These are phyloP conservation scores for Micronycteris hirsuta DNA, from an alignment of 2,113 vertebrate species.

Conservation along the genomic window DNA sequence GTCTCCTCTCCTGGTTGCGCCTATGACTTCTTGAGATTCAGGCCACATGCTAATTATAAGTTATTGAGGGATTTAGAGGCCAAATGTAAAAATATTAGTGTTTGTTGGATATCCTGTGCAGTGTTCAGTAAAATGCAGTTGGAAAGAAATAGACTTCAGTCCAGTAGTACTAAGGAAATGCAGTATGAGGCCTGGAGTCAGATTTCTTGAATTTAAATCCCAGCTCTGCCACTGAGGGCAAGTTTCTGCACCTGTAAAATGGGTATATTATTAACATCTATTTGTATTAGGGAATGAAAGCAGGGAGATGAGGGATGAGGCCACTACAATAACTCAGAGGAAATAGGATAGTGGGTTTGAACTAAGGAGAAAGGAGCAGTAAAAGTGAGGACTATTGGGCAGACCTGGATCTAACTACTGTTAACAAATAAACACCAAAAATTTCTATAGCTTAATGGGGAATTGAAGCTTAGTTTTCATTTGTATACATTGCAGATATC, in stretches of 20 bases:
- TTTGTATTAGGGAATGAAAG: not conserved
- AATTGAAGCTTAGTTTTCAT: not conserved
- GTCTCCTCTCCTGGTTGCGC: not conserved
- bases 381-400: not conserved
- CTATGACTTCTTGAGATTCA: not conserved
- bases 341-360: not conserved
- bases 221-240: not conserved
- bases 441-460: not conserved
- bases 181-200: not conserved
- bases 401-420: not conserved
- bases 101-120: not conserved
- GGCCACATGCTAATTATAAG: not conserved
- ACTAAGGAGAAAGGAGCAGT: not conserved
- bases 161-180: not conserved
- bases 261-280: not conserved
- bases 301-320: not conserved
- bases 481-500: not conserved
- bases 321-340: not conserved
- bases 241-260: not conserved
- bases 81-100: not conserved
- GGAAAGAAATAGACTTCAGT: not conserved
- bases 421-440: not conserved
- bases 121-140: not conserved
- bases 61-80: not conserved
- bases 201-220: too few species aligned